A percentile compares a stretch with the other conserved stretches of the same genome.
phyloP scores from a whole-genome alignment of 2,888 invertebrate genomes.

The Strigamia crassipes region DNA sequence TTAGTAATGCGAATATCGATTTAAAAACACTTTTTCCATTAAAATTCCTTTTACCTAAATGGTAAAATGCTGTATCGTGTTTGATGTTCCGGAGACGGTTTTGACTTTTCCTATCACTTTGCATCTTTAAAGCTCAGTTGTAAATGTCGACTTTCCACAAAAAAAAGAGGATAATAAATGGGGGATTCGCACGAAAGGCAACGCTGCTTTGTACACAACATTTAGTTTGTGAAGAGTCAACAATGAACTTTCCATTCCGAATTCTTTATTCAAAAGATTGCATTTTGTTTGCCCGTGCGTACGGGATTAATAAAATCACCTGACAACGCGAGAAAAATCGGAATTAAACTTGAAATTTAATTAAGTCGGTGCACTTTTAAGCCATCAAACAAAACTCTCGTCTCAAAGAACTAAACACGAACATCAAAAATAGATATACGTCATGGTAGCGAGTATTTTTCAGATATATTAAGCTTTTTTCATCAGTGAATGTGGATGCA shows the following conservation, averaged over 20 bases:
- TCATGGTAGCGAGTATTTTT: not conserved
- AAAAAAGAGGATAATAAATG: not conserved
- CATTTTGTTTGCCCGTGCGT: too few species aligned
- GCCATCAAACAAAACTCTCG: too few species aligned
- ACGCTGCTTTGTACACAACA: not conserved
- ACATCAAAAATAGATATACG: too few species aligned
- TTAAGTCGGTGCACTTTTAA: too few species aligned
- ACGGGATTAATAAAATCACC: too few species aligned
- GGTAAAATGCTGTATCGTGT: not conserved
- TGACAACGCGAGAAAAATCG: too few species aligned
- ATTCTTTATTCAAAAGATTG: not conserved
- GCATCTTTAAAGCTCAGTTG: not conserved
- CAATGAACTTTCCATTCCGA: not conserved
- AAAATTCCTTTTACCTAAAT: not conserved
- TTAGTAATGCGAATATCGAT: not conserved
- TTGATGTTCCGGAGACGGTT: not conserved
- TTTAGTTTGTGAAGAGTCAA: not conserved
- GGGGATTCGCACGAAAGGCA: not conserved
- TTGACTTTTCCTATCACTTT: not conserved
- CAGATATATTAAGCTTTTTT: not conserved
- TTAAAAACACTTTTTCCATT: not conserved
- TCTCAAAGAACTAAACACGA: too few species aligned
- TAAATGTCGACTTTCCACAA: not conserved
- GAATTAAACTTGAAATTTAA: too few species aligned
- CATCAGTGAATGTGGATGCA: constrained; percentile 2